Evolutionary conservation across 2,888 invertebrate genomes (phyloP), one percentile per base, ranked within the genome.

Genomic region (Rhaphigaster nebulosa): DNA sequence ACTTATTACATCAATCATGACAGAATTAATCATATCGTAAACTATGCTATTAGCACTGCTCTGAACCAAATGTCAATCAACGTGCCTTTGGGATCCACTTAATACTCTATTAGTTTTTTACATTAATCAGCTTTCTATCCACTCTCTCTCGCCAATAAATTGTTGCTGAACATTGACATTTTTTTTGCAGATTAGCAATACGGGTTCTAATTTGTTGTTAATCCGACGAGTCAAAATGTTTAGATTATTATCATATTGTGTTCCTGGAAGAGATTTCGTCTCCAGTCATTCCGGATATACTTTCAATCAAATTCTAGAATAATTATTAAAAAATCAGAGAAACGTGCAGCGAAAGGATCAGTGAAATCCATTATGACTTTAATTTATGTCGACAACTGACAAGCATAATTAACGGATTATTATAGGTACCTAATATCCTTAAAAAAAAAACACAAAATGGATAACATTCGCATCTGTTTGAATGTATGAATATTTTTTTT

Each of bases 161-260:
- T 50, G 26, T 84, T 45, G 84, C 84, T 41, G 84, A 50, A 84
- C 45, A 84, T 84, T 45, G 45, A 84, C 84, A 45, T 45, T 84
- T 84, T 84, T 84, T 80, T 84, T 50, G 15, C 26, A 50, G 84
- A 84, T 84, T 84, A 84, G 45, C 84, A 50, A 50, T 15, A 50
- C n/a, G 45, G 84, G 84, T 45, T 26, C 38, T 84, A 84, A 84
- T 84, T 45, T 84, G 84, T 84, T 84, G 45, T n/a, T 50, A 84
- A 84, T 84, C 84, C 84, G 26, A n/a, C 45, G 15, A 84, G 45
- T 18, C 41, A 18, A 84, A 84, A 50, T 45, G 38, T 76, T 38
- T 76, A 76, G 70, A 76, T 76, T 76, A 76, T 76, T 76, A 76
- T 76, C 70, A 76, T 76, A 76, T 76, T 76, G 34, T 76, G 34